phyloP scores from a whole-genome alignment of 1,140 invertebrate genomes.

The Ostrea denselamellosa region DNA sequence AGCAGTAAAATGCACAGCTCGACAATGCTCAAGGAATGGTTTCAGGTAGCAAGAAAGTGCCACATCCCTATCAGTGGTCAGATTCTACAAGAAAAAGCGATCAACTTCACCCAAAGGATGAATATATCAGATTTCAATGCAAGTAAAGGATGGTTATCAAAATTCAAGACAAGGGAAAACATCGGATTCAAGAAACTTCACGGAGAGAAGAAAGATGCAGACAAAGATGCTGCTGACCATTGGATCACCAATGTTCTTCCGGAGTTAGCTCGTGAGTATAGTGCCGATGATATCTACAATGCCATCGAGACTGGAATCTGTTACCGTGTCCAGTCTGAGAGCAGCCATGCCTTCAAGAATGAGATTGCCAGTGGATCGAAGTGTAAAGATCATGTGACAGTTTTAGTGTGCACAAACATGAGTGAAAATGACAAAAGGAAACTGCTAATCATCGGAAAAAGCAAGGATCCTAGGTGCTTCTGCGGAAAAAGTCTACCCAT shows the following conservation, averaged over 20 bases:
- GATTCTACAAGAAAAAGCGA: constrained; percentile 69
- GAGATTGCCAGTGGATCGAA: neutral
- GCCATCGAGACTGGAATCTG: constrained; percentile 45
- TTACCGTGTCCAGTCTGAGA: neutral
- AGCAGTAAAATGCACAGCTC: constrained; percentile 28
- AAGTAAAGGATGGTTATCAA: constrained; percentile 71
- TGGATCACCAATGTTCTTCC: constrained; percentile 48
- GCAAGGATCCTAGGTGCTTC: constrained; percentile 59
- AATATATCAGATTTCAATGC: constrained; percentile 68
- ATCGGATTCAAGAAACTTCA: neutral
- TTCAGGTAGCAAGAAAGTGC: constrained; percentile 26
- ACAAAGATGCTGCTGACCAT: neutral
- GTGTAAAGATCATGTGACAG: constrained; percentile 50
- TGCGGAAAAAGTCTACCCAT: constrained; percentile 53
- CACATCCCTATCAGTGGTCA: constrained; percentile 58
- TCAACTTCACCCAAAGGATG: constrained; percentile 62
- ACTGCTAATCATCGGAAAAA: neutral
- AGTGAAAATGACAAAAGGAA: constrained; percentile 50
- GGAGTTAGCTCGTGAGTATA: constrained; percentile 68
- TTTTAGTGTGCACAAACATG: constrained; percentile 39
- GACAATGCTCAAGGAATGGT: constrained; percentile 51
- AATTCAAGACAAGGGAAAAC: constrained; percentile 62
- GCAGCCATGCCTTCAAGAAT: neutral
- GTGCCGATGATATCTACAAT: constrained; percentile 40
- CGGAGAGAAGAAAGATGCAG: neutral